A percentile compares a stretch with the other conserved stretches of the same genome.
These are phyloP conservation scores for Euzophera pinguis DNA, from an alignment of 2,888 invertebrate species.

Conservation along the genomic window DNA sequence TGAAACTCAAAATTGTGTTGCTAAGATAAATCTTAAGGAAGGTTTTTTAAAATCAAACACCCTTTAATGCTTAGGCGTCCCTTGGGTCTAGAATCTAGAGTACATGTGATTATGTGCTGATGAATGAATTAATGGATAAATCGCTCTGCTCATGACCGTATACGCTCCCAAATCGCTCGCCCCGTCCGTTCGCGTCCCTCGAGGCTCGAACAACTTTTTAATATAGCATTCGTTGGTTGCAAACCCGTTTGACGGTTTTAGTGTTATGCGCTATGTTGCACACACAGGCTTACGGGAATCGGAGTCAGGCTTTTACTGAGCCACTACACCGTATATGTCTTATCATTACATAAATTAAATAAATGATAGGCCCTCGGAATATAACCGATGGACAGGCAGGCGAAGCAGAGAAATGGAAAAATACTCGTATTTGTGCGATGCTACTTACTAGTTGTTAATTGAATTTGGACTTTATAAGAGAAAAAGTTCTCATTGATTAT, in stretches of 20 bases:
- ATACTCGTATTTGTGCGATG: not conserved
- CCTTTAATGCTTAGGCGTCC: too few relatives aligned
- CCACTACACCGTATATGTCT: conserved; percentile 5
- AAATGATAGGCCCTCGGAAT: conserved; percentile 1
- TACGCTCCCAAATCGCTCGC: not conserved
- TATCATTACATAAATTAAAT: conserved; percentile 8
- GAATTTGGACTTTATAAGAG: too few relatives aligned
- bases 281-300: conserved; percentile 44
- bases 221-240: conserved; percentile 59
- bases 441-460: too few relatives aligned
- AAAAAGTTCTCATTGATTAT: too few relatives aligned
- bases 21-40: too few relatives aligned
- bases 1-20: too few relatives aligned
- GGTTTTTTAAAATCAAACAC: too few relatives aligned
- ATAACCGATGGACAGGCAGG: not conserved
- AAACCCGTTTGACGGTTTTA: conserved; percentile 67
- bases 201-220: conserved; percentile 63
- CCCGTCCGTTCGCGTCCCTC: conserved; percentile 38
- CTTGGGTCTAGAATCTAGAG: too few relatives aligned
- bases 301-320: conserved; percentile 27
- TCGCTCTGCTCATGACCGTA: conserved; percentile 27
- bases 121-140: too few relatives aligned
- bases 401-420: not conserved
- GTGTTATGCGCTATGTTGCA: conserved; percentile 55
- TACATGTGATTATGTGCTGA: too few relatives aligned